Conservation (phyloP, 2,888 invertebrate genomes). For the Agrypnus murinus region DNA sequence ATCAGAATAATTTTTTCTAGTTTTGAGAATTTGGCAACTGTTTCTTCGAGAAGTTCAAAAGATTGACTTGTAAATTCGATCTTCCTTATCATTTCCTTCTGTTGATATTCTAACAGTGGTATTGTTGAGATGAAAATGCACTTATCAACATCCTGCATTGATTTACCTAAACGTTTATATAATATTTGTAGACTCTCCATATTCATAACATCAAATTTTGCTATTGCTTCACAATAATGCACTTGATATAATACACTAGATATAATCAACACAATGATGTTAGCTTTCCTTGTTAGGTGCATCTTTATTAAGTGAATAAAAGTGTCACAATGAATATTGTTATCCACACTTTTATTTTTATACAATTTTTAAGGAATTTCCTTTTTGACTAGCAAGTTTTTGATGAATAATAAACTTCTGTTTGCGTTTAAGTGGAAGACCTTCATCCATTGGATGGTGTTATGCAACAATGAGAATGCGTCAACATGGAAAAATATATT, state of each 20-base stretch:
- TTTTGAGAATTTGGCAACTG: background rate
- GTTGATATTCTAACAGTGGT: background rate
- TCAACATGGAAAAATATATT: too few relatives aligned
- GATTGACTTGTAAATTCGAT: background rate
- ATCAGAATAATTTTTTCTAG: constrained; percentile 6
- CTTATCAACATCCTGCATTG: background rate
- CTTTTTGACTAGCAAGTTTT: too few relatives aligned
- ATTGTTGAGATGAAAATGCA: background rate
- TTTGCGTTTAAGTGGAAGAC: too few relatives aligned
- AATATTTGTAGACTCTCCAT: background rate
- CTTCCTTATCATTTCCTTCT: constrained; percentile 2
- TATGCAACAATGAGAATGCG: too few relatives aligned
- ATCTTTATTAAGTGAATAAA: background rate
- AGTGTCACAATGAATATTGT: too few relatives aligned
- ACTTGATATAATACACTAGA: background rate
- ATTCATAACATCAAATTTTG: constrained; percentile 3
- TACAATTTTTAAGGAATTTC: too few relatives aligned
- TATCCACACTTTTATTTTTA: too few relatives aligned
- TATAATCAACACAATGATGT: background rate
- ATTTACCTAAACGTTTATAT: background rate
- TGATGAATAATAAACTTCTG: too few relatives aligned
- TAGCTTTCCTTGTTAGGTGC: too few relatives aligned
- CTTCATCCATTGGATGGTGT: too few relatives aligned
- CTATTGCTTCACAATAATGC: background rate
- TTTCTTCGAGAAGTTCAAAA: background rate